Conservation (phyloP, 2,113 vertebrate genomes). For the Thunnus thynnus region DNA sequence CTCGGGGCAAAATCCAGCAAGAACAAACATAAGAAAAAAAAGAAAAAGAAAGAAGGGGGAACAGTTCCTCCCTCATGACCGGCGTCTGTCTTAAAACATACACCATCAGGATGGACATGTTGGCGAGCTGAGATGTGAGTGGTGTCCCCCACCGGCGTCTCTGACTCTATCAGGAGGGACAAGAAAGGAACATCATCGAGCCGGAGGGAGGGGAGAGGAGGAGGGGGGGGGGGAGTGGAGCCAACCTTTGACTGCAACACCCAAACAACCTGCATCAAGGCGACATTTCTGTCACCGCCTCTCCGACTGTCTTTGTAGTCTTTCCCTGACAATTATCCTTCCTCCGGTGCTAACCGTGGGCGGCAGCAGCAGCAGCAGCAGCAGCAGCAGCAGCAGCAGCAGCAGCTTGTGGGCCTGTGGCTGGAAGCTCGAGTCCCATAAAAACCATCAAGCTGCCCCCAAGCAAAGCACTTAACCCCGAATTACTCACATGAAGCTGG, state of each 20-base stretch:
- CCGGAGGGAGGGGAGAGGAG: too few species aligned
- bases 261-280: slow-evolving; percentile 23
- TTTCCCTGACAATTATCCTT: background rate
- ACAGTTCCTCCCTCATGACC: slow-evolving; percentile 15
- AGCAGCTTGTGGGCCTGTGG: background rate
- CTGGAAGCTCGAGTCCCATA: background rate
- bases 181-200: slow-evolving; percentile 26
- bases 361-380: too few species aligned
- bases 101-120: slow-evolving; percentile 22
- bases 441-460: slow-evolving; percentile 3
- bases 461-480: slow-evolving; percentile 21
- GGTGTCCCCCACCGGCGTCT: slow-evolving; percentile 21
- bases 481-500: background rate
- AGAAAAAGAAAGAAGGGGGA: background rate
- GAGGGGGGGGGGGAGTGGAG: background rate
- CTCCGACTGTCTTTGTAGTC: background rate
- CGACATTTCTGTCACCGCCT: background rate
- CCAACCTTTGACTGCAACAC: slow-evolving; percentile 16
- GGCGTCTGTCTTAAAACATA: slow-evolving; percentile 37
- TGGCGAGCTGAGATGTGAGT: slow-evolving; percentile 28
- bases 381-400: background rate
- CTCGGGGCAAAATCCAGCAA: background rate
- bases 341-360: background rate
- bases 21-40: background rate
- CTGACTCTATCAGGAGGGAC: slow-evolving; percentile 18